Evolutionary conservation across 2,113 vertebrate species (phyloP).

Genomic region (Galeopterus variegatus): DNA sequence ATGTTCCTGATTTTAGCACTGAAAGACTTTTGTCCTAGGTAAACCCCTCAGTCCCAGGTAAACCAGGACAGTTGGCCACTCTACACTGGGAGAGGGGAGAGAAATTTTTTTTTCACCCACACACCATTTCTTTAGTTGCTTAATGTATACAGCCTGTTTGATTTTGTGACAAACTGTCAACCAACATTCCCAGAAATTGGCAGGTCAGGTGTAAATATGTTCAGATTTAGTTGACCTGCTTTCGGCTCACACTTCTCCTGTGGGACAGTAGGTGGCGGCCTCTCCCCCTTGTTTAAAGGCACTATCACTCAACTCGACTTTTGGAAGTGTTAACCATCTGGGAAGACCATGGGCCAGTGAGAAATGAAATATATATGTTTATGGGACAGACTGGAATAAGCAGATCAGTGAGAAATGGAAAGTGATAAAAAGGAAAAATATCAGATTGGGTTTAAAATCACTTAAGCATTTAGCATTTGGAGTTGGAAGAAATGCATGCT

Average conservation of each 20-base stretch:
- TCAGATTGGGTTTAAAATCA: constrained; percentile 29
- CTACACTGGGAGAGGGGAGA: neutral
- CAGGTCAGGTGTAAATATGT: neutral
- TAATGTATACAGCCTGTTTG: neutral
- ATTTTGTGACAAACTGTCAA: neutral
- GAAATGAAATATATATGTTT: neutral
- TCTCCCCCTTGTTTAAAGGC: neutral
- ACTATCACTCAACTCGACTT: neutral
- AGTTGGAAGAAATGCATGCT: neutral
- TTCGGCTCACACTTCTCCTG: neutral
- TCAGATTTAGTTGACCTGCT: neutral
- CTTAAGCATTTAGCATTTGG: neutral
- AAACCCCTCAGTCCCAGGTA: neutral
- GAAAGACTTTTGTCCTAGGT: neutral
- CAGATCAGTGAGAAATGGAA: constrained; percentile 16
- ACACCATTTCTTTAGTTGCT: neutral
- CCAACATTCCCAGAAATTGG: neutral
- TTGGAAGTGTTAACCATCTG: neutral
- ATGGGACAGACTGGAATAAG: neutral
- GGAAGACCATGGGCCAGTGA: neutral
- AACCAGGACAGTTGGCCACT: neutral
- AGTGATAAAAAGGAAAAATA: neutral
- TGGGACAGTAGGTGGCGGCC: constrained; percentile 70
- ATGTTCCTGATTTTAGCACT: neutral
- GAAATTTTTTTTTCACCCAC: neutral